These are phyloP conservation scores for Pygoscelis adeliae DNA, from an alignment of 2,113 vertebrate species.

Conservation along the genomic window DNA sequence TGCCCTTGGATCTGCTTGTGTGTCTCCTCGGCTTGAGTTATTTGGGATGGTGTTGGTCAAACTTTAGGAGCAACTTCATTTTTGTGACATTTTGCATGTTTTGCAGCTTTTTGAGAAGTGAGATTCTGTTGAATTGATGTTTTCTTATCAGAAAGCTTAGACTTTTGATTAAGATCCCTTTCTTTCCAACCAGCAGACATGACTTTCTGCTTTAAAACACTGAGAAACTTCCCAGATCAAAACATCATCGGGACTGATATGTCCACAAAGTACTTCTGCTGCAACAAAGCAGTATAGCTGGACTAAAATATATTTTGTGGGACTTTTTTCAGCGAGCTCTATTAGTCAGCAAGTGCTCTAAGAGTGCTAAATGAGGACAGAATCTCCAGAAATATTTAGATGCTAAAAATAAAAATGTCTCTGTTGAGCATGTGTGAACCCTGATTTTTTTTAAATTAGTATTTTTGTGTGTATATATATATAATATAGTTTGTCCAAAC, in stretches of 20 bases:
- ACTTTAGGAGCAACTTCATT: neutral
- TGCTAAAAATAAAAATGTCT: neutral
- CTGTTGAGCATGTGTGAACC: neutral
- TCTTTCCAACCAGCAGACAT: neutral
- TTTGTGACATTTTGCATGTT: neutral
- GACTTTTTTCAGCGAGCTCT: neutral
- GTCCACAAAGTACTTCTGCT: neutral
- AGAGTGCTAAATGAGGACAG: neutral
- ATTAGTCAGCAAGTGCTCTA: neutral
- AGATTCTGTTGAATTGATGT: neutral
- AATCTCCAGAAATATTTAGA: conserved; percentile 20
- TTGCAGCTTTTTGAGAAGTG: neutral
- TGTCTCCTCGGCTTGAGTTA: neutral
- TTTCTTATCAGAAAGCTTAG: neutral
- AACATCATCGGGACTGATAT: neutral
- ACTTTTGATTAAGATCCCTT: neutral
- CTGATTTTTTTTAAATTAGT: neutral
- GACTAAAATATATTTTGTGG: neutral
- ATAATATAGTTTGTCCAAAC: neutral
- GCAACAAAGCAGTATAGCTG: neutral
- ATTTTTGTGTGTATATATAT: neutral
- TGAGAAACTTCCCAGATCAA: neutral
- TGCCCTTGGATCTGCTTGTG: neutral
- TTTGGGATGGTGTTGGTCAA: neutral
- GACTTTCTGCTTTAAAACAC: neutral